These are phyloP conservation scores for Saccostrea echinata DNA, from an alignment of 1,140 invertebrate species.

Conservation along the genomic window DNA sequence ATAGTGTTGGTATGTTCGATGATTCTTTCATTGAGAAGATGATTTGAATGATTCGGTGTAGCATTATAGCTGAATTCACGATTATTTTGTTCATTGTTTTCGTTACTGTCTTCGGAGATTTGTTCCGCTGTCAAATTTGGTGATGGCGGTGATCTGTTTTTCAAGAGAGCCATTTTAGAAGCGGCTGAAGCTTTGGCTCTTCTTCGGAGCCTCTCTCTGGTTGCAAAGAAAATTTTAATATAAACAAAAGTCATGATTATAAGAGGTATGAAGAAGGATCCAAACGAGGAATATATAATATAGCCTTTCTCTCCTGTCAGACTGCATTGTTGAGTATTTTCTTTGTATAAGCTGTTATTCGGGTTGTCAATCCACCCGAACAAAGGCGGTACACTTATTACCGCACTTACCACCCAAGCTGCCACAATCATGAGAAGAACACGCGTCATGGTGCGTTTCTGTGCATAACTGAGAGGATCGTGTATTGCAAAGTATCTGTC, in stretches of 20 bases:
- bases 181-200: slow-evolving; percentile 54
- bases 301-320: slow-evolving; percentile 77
- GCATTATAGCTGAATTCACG: slow-evolving; percentile 1
- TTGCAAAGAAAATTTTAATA: slow-evolving; percentile 69
- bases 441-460: slow-evolving; percentile 93
- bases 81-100: slow-evolving; percentile 36
- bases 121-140: slow-evolving; percentile 47
- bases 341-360: slow-evolving; percentile 59
- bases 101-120: slow-evolving; percentile 45
- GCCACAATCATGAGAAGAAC: slow-evolving; percentile 93
- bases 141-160: slow-evolving; percentile 44
- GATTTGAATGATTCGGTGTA: not conserved
- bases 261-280: slow-evolving; percentile 81
- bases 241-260: slow-evolving; percentile 79
- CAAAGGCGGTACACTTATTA: slow-evolving; percentile 96
- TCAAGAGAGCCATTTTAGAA: slow-evolving; percentile 43
- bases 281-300: slow-evolving; percentile 72
- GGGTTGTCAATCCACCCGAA: slow-evolving; percentile 87
- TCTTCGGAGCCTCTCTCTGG: slow-evolving; percentile 59
- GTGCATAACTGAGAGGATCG: slow-evolving; percentile 97
- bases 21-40: slow-evolving; percentile 39
- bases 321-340: slow-evolving; percentile 66
- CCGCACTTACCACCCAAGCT: slow-evolving; percentile 92
- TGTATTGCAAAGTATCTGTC: slow-evolving; percentile 89
- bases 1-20: slow-evolving; percentile 48